phyloP scores from a whole-genome alignment of 2,888 invertebrate genomes.

The Drosophila paramelanica region DNA sequence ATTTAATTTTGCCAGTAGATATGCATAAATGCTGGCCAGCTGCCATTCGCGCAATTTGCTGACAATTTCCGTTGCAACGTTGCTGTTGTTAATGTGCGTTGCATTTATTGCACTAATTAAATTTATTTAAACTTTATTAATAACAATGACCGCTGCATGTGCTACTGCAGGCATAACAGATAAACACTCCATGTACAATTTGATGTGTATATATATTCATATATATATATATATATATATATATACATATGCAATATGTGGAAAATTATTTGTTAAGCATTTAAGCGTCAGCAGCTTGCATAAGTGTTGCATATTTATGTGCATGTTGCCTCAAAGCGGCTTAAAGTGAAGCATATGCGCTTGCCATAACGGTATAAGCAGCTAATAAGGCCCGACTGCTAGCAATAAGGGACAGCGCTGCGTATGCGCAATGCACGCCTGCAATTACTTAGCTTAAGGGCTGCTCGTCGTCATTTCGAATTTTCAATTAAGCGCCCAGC shows the following conservation, averaged over 20 bases:
- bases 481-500: slow-evolving; percentile 65
- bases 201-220: neutral
- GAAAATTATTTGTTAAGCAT: slow-evolving; percentile 42
- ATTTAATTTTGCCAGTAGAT: slow-evolving; percentile 56
- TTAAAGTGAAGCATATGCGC: slow-evolving; percentile 29
- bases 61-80: slow-evolving; percentile 61
- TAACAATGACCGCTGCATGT: slow-evolving; percentile 39
- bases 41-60: slow-evolving; percentile 60
- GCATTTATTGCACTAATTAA: slow-evolving; percentile 68
- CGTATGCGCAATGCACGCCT: slow-evolving; percentile 43
- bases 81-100: slow-evolving; percentile 23
- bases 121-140: slow-evolving; percentile 71
- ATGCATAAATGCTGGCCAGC: slow-evolving; percentile 34
- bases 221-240: neutral
- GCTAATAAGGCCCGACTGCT: slow-evolving; percentile 50
- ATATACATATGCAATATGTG: slow-evolving; percentile 16
- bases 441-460: slow-evolving; percentile 18
- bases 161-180: neutral
- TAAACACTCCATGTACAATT: neutral
- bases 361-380: slow-evolving; percentile 32
- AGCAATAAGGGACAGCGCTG: slow-evolving; percentile 10
- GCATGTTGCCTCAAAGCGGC: slow-evolving; percentile 34
- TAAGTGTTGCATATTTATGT: slow-evolving; percentile 10
- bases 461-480: slow-evolving; percentile 8
- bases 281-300: slow-evolving; percentile 41